Evolutionary conservation across 2,797 vertebrate genomes (phyloP), one percentile per base, ranked within the genome.

Genomic region (Arremon brunneinucha): DNA sequence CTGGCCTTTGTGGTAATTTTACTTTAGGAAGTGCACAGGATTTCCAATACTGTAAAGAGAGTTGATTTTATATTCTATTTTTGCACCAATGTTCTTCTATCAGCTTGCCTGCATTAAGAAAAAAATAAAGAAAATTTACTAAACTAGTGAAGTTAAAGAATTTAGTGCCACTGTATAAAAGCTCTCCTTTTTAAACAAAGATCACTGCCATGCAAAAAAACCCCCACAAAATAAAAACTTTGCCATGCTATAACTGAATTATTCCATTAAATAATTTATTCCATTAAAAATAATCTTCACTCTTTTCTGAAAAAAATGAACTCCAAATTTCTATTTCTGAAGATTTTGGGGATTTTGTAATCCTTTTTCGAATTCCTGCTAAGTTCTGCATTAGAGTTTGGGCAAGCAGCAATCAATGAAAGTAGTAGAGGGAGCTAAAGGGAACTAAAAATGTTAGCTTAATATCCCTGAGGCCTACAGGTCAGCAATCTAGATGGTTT

Each of bases 161-260:
- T 34, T 50, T 49, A 57, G 2, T 10, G 11, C 2, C 8, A 39
- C 23, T 53, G 19, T 77, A 74, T 39, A 78, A 87, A 88, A 78
- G 9, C 0, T 68, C 5, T 65, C 8, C 1, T 78, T 89, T 82
- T 37, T 39, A 91, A 60, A 55, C n/a, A 47, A 79, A 12, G 6
- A 27, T 6, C 4, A 10, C 6, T 4, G 11, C 2, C 2, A 21
- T 14, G 4, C 14, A 8, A 6, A 16, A 14, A 14, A 1, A 1
- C 1, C 1, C 3, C 32, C 12, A 7, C 34, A 46, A 82, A 88
- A 16, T 12, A 50, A 83, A 89, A 82, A 4, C 3, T 17, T 84
- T 44, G 9, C 11, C n/a, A 32, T n/a, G 6, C 1, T 39, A 5
- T 41, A 30, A 60, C 11, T 68, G 59, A 63, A 37, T 56, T 56